These are phyloP conservation scores for Tolypeutes matacus DNA, from an alignment of 2,797 vertebrate genomes.

Conservation along the genomic window DNA sequence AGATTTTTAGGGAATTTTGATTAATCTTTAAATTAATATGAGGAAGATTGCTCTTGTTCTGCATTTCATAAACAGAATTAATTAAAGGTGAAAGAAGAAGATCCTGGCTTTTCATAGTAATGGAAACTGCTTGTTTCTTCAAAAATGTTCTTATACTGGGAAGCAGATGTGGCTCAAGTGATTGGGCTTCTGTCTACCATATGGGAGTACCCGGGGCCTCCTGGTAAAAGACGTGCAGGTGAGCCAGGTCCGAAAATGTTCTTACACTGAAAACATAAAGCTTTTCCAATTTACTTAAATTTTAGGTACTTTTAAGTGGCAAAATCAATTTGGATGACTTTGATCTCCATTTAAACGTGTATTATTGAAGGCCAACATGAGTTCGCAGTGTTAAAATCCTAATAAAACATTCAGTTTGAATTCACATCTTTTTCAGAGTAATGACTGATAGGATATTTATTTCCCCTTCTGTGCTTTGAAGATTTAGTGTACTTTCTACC, in stretches of 20 bases:
- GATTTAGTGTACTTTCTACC: constrained; percentile 63
- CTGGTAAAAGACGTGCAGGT: too few species aligned
- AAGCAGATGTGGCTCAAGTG: too few species aligned
- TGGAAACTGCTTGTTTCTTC: background rate
- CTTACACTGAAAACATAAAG: background rate
- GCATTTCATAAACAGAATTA: background rate
- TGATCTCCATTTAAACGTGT: background rate
- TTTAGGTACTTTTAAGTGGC: constrained; percentile 43
- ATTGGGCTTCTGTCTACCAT: too few species aligned
- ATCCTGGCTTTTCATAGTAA: background rate
- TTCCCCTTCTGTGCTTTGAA: constrained; percentile 62
- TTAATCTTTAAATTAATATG: constrained; percentile 6
- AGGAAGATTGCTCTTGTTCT: background rate
- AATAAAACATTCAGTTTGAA: constrained; percentile 78
- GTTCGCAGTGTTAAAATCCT: constrained; percentile 65
- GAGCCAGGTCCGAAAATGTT: background rate
- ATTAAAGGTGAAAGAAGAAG: constrained; percentile 10
- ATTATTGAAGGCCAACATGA: constrained; percentile 23
- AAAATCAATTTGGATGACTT: background rate
- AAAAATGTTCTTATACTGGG: background rate
- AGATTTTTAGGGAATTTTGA: background rate
- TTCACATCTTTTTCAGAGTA: constrained; percentile 66
- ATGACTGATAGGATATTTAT: constrained; percentile 45
- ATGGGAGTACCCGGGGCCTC: too few species aligned
- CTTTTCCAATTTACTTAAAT: background rate